Percentiles rank a stretch among this genome's conserved stretches.
phyloP scores from a whole-genome alignment of 2,113 vertebrate genomes.

The Colius striatus region DNA sequence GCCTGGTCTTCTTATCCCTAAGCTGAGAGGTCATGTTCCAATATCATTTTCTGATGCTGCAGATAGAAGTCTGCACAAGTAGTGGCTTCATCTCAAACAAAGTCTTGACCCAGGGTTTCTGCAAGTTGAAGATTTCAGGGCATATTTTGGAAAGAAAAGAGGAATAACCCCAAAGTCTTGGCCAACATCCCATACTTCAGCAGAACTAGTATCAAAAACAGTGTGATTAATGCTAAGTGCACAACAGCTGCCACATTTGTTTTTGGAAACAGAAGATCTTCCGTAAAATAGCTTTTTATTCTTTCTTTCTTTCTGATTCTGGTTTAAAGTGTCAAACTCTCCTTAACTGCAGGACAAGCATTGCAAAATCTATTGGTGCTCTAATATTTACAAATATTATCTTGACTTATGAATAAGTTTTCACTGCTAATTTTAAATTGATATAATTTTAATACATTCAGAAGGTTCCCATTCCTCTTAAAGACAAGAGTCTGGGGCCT shows the following conservation, averaged over 20 bases:
- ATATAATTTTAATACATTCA: conserved; percentile 3
- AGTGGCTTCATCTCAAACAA: neutral
- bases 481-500: neutral
- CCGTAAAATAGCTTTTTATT: neutral
- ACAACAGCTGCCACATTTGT: neutral
- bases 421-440: conserved; percentile 10
- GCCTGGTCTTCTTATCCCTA: neutral
- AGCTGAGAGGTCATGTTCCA: neutral
- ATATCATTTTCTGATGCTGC: neutral
- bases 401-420: neutral
- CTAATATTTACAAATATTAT: neutral
- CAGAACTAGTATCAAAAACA: neutral
- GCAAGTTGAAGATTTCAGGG: conserved; percentile 6
- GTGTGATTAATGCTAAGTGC: conserved; percentile 18
- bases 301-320: neutral
- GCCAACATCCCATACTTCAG: neutral
- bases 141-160: conserved; percentile 24
- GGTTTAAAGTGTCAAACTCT: neutral
- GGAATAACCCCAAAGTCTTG: neutral
- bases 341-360: neutral
- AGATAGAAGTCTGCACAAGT: neutral
- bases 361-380: neutral
- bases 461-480: conserved; percentile 3
- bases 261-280: neutral
- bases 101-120: neutral